phyloP scores from a whole-genome alignment of 2,797 vertebrate genomes.

The Schizothorax lantsangensis region DNA sequence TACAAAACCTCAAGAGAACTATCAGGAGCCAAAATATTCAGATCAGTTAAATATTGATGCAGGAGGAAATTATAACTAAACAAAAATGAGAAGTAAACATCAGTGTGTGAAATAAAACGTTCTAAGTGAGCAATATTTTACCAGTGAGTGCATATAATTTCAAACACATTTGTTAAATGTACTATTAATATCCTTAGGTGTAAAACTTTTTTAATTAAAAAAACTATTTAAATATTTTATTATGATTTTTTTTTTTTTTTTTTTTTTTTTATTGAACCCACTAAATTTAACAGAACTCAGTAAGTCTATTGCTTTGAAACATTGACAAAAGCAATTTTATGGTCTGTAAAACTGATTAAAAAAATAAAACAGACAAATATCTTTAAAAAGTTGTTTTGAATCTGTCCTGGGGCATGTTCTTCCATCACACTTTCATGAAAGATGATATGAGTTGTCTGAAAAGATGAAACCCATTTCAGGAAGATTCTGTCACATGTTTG shows the following conservation, averaged over 20 bases:
- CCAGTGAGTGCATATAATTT: not conserved
- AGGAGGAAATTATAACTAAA: slow-evolving; percentile 1
- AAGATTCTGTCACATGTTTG: slow-evolving; percentile 6
- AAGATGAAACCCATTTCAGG: not conserved
- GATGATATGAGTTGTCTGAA: slow-evolving; percentile 8
- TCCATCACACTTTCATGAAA: not conserved
- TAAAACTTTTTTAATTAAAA: not conserved
- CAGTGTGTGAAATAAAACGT: slow-evolving; percentile 7
- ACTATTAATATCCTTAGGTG: not conserved
- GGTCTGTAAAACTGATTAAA: not conserved
- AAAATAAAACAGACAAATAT: not conserved
- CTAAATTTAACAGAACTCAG: not conserved
- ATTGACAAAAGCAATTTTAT: not conserved
- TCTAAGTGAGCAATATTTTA: not conserved
- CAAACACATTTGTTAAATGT: not conserved
- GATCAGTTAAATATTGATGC: slow-evolving; percentile 14
- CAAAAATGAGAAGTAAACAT: slow-evolving; percentile 6
- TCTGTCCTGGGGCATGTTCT: slow-evolving; percentile 16
- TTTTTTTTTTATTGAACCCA: no score
- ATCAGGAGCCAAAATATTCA: slow-evolving; percentile 10
- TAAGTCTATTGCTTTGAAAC: not conserved
- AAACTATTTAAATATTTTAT: not conserved
- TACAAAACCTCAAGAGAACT: not conserved
- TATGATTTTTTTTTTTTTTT: not conserved
- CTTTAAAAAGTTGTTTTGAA: not conserved